Evolutionary conservation across 37 sponge, comb jelly and placozoan genomes (phyloP), one percentile per base, ranked within the genome.

Genomic region (Aplysina aerophoba): DNA sequence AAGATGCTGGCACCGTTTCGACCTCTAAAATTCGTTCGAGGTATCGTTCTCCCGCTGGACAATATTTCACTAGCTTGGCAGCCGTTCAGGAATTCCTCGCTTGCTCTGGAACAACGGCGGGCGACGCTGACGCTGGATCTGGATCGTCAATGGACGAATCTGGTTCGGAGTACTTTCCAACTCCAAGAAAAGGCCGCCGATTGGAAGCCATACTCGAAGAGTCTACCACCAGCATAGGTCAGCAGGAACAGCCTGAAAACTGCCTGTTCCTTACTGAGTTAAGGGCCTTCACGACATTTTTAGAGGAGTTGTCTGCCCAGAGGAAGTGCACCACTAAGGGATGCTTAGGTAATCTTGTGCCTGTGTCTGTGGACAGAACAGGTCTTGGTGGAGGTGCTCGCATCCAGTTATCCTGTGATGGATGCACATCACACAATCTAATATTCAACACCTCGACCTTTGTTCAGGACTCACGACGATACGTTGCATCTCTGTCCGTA

Each of bases 291-390:
- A 27, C 24, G 27, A 62, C 50, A 8, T 66, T 83, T 83, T 38
- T 83, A 41, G 69, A 64, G 3, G 16, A 34, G 20, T 24, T 83
- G 27, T 64, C n/a, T 83, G 27, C 38, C 4, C 25, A 24, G 16
- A 33, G 81, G 22, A 15, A 25, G 17, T 83, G 83, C n/a, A 63
- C 25, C 19, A 83, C 83, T n/a, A 37, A 65, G 14, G 53, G 50
- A 0, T 83, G 66, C 37, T 39, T 16, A 34, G 83, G 83, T 20
- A 39, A 11, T 20, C 25, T 83, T n/a, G 28, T 41, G 24, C 53
- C 83, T 27, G 54, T 65, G 17, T 24, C n/a, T 41, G 83, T 83
- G 15, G 37, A 22, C n/a, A 63, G 66, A 16, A 22, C 22, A 24
- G 68, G 68, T 22, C 15, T 36, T 31, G 67, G 83, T 30, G 66